A percentile compares a stretch with the other conserved stretches of the same genome.
phyloP scores from a whole-genome alignment of 2,113 vertebrate genomes.

The Choloepus hoffmanni region DNA sequence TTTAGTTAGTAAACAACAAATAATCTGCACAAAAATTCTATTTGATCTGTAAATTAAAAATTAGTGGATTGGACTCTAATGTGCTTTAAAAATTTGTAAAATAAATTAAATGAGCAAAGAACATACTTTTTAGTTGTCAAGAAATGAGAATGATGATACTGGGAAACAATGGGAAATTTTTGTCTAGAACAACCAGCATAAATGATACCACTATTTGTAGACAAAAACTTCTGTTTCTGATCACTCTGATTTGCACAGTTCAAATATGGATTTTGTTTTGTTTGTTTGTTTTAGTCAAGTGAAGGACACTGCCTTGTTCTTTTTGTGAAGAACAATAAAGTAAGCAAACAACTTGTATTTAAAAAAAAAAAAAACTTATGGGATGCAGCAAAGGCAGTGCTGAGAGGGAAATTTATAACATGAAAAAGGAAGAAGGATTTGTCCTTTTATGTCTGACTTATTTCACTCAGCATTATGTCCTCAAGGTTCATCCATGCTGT shows the following conservation, averaged over 20 bases:
- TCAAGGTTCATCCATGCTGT: too few species aligned
- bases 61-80: background rate
- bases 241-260: background rate
- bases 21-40: background rate
- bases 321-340: background rate
- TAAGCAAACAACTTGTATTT: background rate
- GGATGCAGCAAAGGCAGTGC: too few species aligned
- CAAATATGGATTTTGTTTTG: background rate
- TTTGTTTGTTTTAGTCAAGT: background rate
- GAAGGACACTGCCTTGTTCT: background rate
- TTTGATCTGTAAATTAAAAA: conserved; percentile 36
- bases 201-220: background rate
- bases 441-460: too few species aligned
- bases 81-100: conserved; percentile 9
- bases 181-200: background rate
- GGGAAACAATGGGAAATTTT: background rate
- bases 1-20: conserved; percentile 36
- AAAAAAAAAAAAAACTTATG: background rate
- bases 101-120: background rate
- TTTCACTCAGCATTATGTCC: too few species aligned
- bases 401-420: too few species aligned
- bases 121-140: background rate
- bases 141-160: conserved; percentile 14
- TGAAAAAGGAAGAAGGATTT: too few species aligned
- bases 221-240: background rate